These are phyloP conservation scores for Acipenser oxyrinchus DNA, from an alignment of 2,797 vertebrate species.

Conservation along the genomic window DNA sequence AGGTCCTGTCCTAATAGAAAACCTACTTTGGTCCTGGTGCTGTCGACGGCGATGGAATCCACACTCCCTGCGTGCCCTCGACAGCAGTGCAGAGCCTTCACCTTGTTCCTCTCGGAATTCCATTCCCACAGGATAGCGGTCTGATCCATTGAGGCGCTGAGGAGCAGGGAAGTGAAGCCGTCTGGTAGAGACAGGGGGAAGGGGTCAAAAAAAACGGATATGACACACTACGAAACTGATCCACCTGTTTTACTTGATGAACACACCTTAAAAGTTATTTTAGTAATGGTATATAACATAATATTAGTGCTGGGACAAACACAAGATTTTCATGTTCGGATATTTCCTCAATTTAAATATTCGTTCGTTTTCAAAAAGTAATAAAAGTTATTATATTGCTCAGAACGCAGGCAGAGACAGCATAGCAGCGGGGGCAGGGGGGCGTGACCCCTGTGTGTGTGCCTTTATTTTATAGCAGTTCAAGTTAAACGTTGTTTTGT, in stretches of 20 bases:
- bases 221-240: neutral
- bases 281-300: no score
- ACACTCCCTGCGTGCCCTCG: conserved; percentile 87
- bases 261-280: neutral
- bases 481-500: no score
- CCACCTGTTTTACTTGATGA: neutral
- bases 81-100: conserved; percentile 85
- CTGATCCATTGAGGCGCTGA: conserved; percentile 92
- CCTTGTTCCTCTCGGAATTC: conserved; percentile 82
- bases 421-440: no score
- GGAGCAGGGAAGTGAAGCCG: conserved; percentile 65
- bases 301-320: no score
- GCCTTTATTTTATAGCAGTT: no score
- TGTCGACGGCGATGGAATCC: conserved; percentile 76
- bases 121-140: conserved; percentile 91
- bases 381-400: no score
- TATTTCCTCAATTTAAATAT: no score
- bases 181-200: conserved; percentile 36
- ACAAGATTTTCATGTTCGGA: no score
- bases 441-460: no score
- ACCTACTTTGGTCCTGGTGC: conserved; percentile 74
- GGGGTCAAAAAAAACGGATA: no score
- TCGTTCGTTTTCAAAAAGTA: no score
- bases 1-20: neutral
- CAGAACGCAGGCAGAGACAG: no score